Evolutionary conservation across 2,888 invertebrate genomes (phyloP).

Genomic region (Acrobasis suavella): DNA sequence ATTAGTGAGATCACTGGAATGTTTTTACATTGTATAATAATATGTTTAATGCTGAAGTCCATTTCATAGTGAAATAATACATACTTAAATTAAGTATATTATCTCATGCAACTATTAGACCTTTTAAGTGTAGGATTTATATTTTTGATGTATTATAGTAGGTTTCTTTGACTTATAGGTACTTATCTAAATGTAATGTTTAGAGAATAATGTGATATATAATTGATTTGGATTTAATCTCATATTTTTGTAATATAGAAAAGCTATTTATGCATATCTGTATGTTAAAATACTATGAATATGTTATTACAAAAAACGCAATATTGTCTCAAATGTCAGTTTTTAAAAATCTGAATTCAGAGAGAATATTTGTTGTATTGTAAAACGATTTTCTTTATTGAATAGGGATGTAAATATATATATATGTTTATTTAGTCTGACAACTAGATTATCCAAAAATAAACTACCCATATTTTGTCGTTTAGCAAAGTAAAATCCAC

Average conservation of each 20-base stretch:
- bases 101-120: neutral
- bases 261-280: neutral
- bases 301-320: neutral
- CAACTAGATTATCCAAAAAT: no score
- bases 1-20: neutral
- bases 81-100: conserved; percentile 5
- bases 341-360: neutral
- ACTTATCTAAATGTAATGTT: conserved; percentile 10
- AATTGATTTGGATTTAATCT: neutral
- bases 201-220: conserved; percentile 27
- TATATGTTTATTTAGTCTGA: no score
- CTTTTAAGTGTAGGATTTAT: neutral
- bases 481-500: no score
- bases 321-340: neutral
- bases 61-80: neutral
- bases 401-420: no score
- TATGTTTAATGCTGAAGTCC: neutral
- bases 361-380: neutral
- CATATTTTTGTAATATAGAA: conserved; percentile 5
- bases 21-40: neutral
- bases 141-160: neutral
- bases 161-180: neutral
- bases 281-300: neutral
- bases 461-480: no score
- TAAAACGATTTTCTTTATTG: no score